Conservation (phyloP, 2,797 vertebrate species). For the Poeciliopsis turneri region DNA sequence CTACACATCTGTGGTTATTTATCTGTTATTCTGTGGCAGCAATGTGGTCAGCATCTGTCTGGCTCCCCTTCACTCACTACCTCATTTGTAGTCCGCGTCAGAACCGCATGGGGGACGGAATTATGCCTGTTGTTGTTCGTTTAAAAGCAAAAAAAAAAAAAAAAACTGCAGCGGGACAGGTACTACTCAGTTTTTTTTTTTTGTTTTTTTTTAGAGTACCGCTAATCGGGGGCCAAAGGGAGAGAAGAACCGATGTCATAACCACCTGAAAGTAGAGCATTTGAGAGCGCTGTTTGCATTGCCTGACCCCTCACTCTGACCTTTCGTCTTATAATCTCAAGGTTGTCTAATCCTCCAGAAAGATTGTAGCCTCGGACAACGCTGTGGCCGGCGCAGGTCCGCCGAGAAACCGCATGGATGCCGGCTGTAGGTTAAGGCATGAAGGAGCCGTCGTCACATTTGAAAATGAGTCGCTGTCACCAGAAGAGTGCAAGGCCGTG, state of each 20-base stretch:
- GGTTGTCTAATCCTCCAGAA: constrained; percentile 67
- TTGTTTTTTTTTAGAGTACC: too few relatives aligned
- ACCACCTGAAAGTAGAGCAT: constrained; percentile 54
- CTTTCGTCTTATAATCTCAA: constrained; percentile 68
- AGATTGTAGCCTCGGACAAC: constrained; percentile 49
- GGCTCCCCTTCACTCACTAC: constrained; percentile 61
- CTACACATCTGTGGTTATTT: constrained; percentile 78
- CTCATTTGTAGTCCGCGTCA: constrained; percentile 67
- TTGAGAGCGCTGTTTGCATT: constrained; percentile 47
- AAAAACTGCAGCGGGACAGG: constrained; percentile 3
- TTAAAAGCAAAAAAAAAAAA: constrained; percentile 1
- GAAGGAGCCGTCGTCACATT: neutral
- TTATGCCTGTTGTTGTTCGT: constrained; percentile 21
- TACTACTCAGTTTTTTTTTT: constrained; percentile 22
- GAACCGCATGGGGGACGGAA: constrained; percentile 46
- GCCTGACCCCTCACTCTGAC: constrained; percentile 61
- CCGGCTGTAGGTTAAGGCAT: constrained; percentile 18
- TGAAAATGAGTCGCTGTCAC: constrained; percentile 18
- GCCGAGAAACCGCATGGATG: constrained; percentile 29
- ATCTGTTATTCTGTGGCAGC: constrained; percentile 72
- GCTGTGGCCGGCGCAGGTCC: constrained; percentile 38
- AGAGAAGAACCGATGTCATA: constrained; percentile 32
- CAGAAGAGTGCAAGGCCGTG: constrained; percentile 12
- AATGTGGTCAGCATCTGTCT: constrained; percentile 82
- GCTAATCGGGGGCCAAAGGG: constrained; percentile 27